Percentiles rank a stretch among this genome's conserved stretches.
phyloP scores from a whole-genome alignment of 1,140 invertebrate species.

The Drosophila melanica region DNA sequence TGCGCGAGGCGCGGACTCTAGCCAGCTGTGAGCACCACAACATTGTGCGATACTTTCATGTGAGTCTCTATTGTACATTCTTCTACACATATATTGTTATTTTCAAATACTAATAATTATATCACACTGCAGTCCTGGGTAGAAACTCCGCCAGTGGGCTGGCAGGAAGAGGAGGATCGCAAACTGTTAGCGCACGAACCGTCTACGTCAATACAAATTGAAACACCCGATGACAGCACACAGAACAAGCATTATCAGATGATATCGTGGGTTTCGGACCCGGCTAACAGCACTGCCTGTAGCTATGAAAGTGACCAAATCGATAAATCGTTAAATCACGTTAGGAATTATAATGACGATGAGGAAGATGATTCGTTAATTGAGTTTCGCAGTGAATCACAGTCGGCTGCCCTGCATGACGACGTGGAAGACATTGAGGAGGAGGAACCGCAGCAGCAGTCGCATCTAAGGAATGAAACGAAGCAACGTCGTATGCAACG shows the following conservation, averaged over 20 bases:
- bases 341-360: slow-evolving; percentile 54
- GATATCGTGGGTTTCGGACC: slow-evolving; percentile 75
- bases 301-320: slow-evolving; percentile 44
- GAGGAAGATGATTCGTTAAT: slow-evolving; percentile 79
- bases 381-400: slow-evolving; percentile 77
- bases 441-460: neutral
- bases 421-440: slow-evolving; percentile 36
- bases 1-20: slow-evolving; percentile 96
- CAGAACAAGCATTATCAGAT: slow-evolving; percentile 63
- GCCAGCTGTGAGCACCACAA: slow-evolving; percentile 97
- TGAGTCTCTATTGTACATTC: slow-evolving; percentile 36
- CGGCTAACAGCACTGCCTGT: slow-evolving; percentile 65
- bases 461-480: slow-evolving; percentile 6
- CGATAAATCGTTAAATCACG: slow-evolving; percentile 37
- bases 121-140: slow-evolving; percentile 97
- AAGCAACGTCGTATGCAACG: slow-evolving; percentile 23
- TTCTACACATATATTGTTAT: too few species aligned
- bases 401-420: slow-evolving; percentile 66
- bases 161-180: slow-evolving; percentile 93
- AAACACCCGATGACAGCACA: slow-evolving; percentile 75
- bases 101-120: neutral
- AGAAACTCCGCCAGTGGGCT: slow-evolving; percentile 93
- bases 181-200: slow-evolving; percentile 85
- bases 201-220: slow-evolving; percentile 82
- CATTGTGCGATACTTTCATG: slow-evolving; percentile 95